Evolutionary conservation across 2,797 vertebrate genomes (phyloP), one percentile per base, ranked within the genome.

Genomic region (Geotria australis): DNA sequence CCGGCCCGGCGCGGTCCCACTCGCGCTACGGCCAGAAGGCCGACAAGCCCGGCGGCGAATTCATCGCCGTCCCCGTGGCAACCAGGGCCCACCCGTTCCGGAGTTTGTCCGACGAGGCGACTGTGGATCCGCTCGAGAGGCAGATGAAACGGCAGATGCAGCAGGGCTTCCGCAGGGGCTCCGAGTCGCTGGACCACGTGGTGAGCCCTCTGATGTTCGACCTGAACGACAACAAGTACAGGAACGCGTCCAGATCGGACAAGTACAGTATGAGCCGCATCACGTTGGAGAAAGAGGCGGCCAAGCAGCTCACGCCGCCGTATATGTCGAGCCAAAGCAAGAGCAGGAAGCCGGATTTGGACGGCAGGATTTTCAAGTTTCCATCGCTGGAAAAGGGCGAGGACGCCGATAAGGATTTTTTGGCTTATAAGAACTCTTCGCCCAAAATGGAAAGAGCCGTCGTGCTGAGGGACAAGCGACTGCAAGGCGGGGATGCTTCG

Each of bases 301-400:
- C 89, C 48, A 99, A 98, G 69, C 93, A 79, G 68, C 66, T 91
- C 60, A 86, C 80, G 9, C 89, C 91, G 0, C 89, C 91, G 1
- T 88, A 89, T 10, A 62, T 88, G 59, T 82, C 86, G 1, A 99
- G 96, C 68, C 82, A 89, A 64, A 96, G 84, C 72, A 96, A 98
- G 64, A 89, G 96, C 68, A 77, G 91, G 60, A 99, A 96, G 68
- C 91, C 93, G 66, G 85, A 85, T 65, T 83, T 96, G 72, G 91
- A 98, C 62, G 89, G 95, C 64, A 98, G 96, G 70, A 85, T 96
- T 65, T 98, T 88, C 2, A 99, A 99, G 70, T 99, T 99, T 70
- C 95, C 89, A 1, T 89, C 89, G 46, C 96, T 95, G 1, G 91
- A 98, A 68, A 89, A 96, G 72, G 89, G 88, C 62, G 81, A 85